These are phyloP conservation scores for Tricholaema leucomelas DNA, from an alignment of 2,113 vertebrate species.

Conservation along the genomic window DNA sequence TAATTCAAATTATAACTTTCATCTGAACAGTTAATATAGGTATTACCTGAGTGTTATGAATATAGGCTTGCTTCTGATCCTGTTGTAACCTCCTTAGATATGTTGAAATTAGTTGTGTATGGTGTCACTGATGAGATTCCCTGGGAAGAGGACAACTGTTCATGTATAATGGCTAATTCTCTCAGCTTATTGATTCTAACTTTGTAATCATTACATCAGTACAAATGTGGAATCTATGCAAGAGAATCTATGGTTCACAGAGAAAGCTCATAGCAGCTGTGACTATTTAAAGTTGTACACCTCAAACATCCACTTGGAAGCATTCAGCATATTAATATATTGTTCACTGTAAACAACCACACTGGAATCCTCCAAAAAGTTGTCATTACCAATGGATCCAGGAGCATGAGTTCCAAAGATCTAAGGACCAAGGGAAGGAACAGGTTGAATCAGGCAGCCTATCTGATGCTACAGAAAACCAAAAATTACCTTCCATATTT, in stretches of 20 bases:
- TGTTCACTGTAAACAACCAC: background rate
- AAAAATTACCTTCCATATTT: background rate
- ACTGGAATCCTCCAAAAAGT: background rate
- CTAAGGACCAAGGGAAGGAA: background rate
- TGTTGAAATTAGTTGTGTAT: background rate
- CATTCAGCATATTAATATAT: background rate
- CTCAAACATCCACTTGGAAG: background rate
- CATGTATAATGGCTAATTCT: background rate
- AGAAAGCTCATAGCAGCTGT: background rate
- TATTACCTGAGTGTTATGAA: background rate
- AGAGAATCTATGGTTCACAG: background rate
- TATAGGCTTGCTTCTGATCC: background rate
- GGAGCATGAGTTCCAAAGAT: background rate
- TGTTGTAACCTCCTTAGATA: background rate
- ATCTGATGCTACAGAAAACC: background rate
- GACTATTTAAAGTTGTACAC: background rate
- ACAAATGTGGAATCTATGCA: background rate
- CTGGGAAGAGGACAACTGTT: background rate
- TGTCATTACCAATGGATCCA: background rate
- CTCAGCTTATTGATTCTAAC: background rate
- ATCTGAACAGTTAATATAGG: background rate
- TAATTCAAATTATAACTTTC: constrained; percentile 45
- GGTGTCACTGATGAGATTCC: constrained; percentile 4
- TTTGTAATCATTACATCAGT: background rate
- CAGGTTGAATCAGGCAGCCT: background rate